Percentiles rank a stretch among this genome's conserved stretches.
Conservation (phyloP, 2,113 vertebrate species). For the Toxotes jaculatrix region DNA sequence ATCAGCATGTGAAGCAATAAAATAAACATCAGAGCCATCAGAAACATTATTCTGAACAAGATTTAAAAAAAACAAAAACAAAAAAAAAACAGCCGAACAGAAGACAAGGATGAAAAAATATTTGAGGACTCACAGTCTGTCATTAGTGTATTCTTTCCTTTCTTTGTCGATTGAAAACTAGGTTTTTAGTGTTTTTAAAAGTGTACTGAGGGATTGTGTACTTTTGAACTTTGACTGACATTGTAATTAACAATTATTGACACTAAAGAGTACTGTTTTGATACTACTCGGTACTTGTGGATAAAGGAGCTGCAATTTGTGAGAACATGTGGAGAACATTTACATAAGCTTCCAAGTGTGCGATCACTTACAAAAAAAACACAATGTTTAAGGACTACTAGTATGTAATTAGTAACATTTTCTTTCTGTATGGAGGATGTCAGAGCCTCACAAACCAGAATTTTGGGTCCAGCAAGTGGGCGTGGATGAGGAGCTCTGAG, state of each 20-base stretch:
- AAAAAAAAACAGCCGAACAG: slow-evolving; percentile 26
- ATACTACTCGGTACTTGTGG: neutral
- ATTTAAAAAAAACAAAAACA: slow-evolving; percentile 12
- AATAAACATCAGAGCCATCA: slow-evolving; percentile 48
- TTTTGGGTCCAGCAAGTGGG: too few relatives aligned
- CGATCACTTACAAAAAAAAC: too few relatives aligned
- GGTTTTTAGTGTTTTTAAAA: neutral
- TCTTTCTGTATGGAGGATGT: too few relatives aligned
- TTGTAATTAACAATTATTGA: neutral
- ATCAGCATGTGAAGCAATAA: slow-evolving; percentile 43
- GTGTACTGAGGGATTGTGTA: neutral
- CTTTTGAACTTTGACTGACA: neutral
- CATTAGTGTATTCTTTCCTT: neutral
- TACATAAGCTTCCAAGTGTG: neutral
- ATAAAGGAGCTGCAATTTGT: neutral
- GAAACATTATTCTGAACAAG: slow-evolving; percentile 18
- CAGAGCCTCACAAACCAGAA: too few relatives aligned
- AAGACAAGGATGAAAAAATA: slow-evolving; percentile 9
- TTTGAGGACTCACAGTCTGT: neutral
- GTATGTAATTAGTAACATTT: too few relatives aligned
- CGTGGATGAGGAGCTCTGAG: too few relatives aligned
- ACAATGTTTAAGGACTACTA: too few relatives aligned
- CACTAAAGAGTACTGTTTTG: neutral
- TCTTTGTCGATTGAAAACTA: neutral
- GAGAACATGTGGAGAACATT: neutral